Evolutionary conservation across 2,113 vertebrate genomes (phyloP), one percentile per base, ranked within the genome.

Genomic region (Strix uralensis): DNA sequence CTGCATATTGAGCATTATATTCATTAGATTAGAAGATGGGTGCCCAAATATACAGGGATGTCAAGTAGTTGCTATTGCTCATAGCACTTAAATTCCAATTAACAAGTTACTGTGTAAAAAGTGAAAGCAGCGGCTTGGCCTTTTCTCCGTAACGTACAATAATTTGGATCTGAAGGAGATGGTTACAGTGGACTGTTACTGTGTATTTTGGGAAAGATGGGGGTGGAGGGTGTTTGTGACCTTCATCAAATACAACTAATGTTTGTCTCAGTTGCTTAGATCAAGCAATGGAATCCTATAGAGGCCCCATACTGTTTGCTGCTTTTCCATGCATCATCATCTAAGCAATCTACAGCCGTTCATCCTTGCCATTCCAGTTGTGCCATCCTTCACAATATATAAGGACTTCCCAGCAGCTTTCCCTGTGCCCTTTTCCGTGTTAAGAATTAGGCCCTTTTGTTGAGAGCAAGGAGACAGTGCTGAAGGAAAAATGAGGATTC

Each of bases 171-270:
- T 47, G 58, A 80, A 78, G 36, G 62, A 86, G 57, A 11, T 75
- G 57, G 52, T 55, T 67, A 6, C 83, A 23, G 27, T 27, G 42
- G 62, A 18, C 81, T 91, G 23, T 67, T 82, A 26, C 4, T 80
- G 52, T 63, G 25, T 88, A 42, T 89, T 86, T 83, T 72, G 80
- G 86, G 89, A 86, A 91, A 61, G 93, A 72, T 94, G 80, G 49
- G n/a, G 25, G 13, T 77, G 58, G 72, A 94, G 58, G 26, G 49
- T 88, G 66, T 67, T 58, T 46, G 14, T 79, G 87, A 59, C 65
- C 51, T 63, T 81, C 83, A 73, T 89, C 46, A 46, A 81, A 49
- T 51, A 17, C 38, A 66, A 20, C 42, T 78, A 15, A 62, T 22
- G 12, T 83, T 90, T 80, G 66, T 55, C 42, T 86, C 2, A 1